Conservation (phyloP, 1,140 invertebrate species). For the Oreohelix idahoensis region DNA sequence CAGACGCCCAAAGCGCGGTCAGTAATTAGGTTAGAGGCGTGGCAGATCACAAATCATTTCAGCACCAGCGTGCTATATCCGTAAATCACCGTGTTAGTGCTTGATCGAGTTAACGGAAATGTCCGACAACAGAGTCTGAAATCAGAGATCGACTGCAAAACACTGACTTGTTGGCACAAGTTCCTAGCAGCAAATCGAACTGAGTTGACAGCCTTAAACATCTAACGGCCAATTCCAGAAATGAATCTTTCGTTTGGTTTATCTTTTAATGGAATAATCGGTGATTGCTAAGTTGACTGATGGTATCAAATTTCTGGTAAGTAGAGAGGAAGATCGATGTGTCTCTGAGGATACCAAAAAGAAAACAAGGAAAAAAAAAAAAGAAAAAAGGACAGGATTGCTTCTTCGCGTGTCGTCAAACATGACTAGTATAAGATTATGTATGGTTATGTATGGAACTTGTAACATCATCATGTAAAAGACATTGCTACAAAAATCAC, state of each 20-base stretch:
- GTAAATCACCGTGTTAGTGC: constrained; percentile 14
- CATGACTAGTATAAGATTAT: no score
- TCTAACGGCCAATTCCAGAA: neutral
- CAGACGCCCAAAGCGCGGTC: neutral
- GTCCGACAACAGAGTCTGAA: constrained; percentile 11
- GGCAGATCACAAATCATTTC: constrained; percentile 14
- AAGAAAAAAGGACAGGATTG: no score
- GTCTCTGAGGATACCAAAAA: no score
- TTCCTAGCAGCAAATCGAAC: neutral
- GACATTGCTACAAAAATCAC: no score
- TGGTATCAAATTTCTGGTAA: neutral
- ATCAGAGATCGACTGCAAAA: neutral
- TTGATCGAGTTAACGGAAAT: constrained; percentile 15
- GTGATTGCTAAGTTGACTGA: neutral
- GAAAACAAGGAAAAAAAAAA: no score
- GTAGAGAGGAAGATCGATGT: no score
- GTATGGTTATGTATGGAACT: no score
- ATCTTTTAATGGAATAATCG: neutral
- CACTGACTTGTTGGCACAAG: constrained; percentile 7
- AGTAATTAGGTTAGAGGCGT: constrained; percentile 14
- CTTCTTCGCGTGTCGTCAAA: no score
- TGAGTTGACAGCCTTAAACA: neutral
- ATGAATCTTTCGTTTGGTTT: neutral
- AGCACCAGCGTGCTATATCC: neutral
- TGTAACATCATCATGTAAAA: no score